Conservation (phyloP, 2,113 vertebrate species). For the Carettochelys insculpta region DNA sequence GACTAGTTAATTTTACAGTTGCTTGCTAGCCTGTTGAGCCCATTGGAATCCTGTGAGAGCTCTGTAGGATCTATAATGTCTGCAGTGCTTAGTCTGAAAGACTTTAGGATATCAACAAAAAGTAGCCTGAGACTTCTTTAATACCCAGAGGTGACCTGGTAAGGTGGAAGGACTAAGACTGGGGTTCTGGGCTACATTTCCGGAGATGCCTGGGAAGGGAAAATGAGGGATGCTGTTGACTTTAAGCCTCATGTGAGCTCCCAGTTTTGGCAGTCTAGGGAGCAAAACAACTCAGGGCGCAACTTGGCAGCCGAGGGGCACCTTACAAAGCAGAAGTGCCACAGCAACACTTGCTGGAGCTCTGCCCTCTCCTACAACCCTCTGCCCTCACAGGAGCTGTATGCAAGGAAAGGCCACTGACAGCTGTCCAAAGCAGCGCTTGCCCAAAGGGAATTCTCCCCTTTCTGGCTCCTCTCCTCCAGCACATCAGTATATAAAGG, state of each 20-base stretch:
- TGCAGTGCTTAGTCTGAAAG: background rate
- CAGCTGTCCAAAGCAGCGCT: background rate
- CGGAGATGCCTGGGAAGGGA: background rate
- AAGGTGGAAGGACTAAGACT: background rate
- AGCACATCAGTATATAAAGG: background rate
- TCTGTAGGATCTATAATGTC: background rate
- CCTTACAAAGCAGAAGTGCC: background rate
- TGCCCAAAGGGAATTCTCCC: background rate
- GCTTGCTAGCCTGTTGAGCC: slow-evolving; percentile 6
- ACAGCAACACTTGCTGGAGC: background rate
- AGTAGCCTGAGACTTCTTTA: slow-evolving; percentile 28
- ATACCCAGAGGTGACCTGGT: background rate
- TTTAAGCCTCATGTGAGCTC: background rate
- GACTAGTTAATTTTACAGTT: slow-evolving; percentile 20
- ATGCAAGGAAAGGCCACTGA: background rate
- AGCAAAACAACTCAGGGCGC: background rate
- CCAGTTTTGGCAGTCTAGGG: background rate
- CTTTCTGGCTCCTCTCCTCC: background rate
- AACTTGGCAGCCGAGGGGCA: background rate
- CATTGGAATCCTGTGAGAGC: slow-evolving; percentile 6
- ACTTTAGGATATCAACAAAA: background rate
- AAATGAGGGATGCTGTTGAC: background rate
- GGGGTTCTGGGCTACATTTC: background rate
- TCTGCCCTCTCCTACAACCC: background rate
- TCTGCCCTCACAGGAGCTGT: background rate